A percentile compares a stretch with the other conserved stretches of the same genome.
phyloP scores from a whole-genome alignment of 2,888 invertebrate genomes.

The Coenonympha arcania region DNA sequence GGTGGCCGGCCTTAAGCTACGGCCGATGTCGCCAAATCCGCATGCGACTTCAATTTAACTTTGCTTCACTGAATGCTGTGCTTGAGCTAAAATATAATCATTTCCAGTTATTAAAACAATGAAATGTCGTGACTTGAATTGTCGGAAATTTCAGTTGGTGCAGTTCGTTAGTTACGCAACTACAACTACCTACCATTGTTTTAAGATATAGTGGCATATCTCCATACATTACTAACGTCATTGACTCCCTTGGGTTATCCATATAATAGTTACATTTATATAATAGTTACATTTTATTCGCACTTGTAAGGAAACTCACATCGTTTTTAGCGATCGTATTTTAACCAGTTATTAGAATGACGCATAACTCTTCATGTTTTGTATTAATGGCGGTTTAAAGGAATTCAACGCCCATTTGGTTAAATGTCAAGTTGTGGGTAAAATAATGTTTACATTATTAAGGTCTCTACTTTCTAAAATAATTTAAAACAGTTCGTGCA shows the following conservation, averaged over 20 bases:
- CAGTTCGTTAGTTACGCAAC: constrained; percentile 16
- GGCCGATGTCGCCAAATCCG: constrained; percentile 58
- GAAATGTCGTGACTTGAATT: constrained; percentile 19
- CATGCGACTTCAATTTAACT: constrained; percentile 71
- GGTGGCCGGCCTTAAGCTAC: constrained; percentile 61
- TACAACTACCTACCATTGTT: background rate
- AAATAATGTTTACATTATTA: too few species aligned
- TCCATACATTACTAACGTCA: background rate
- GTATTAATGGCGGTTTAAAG: too few species aligned
- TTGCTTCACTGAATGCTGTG: constrained; percentile 62
- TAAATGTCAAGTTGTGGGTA: too few species aligned
- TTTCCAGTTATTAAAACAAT: constrained; percentile 27
- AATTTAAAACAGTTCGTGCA: too few species aligned
- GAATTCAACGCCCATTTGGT: too few species aligned
- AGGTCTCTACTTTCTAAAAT: too few species aligned
- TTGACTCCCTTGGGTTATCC: too few species aligned
- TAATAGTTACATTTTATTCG: background rate
- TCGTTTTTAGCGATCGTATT: too few species aligned
- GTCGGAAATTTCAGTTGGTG: constrained; percentile 16
- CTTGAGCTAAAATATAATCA: constrained; percentile 50
- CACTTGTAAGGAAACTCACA: too few species aligned
- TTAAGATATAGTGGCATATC: background rate
- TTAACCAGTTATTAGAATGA: too few species aligned
- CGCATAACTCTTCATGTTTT: too few species aligned
- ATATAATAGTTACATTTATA: background rate